Evolutionary conservation across 92 coral and sea anemone genomes (phyloP).

Genomic region (Parazoanthus atlanticus): DNA sequence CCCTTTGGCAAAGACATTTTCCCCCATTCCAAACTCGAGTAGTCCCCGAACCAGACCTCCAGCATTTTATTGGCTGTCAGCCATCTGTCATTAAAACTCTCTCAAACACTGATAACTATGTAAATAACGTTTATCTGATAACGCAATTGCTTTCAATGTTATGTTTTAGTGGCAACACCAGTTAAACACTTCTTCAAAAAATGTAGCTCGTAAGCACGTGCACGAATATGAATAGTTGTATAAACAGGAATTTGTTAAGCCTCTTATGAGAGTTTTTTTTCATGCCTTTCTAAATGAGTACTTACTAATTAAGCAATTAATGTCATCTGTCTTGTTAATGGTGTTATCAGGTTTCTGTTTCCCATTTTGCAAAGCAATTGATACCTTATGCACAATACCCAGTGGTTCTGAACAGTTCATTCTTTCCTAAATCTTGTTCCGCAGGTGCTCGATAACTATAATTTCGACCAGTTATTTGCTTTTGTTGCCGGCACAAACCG

Average conservation of each 20-base stretch:
- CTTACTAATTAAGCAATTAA: background rate
- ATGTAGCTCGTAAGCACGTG: background rate
- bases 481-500: background rate
- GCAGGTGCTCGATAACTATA: background rate
- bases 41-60: background rate
- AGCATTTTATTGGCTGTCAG: background rate
- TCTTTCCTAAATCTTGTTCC: background rate
- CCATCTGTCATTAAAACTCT: background rate
- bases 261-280: background rate
- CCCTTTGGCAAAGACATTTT: background rate
- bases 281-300: background rate
- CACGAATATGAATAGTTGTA: background rate
- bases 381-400: background rate
- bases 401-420: too few relatives aligned
- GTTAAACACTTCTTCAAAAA: background rate
- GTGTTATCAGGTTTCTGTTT: background rate
- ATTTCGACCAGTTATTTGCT: background rate
- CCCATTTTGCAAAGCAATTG: background rate
- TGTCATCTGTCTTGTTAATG: background rate
- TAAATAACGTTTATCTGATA: background rate
- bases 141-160: background rate
- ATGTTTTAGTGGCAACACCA: background rate
- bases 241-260: conserved; percentile 10
- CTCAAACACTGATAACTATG: background rate
- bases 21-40: background rate